Percentiles rank a stretch among this genome's conserved stretches.
Conservation (phyloP, 2,888 invertebrate genomes). For the Oligia fasciuncula region DNA sequence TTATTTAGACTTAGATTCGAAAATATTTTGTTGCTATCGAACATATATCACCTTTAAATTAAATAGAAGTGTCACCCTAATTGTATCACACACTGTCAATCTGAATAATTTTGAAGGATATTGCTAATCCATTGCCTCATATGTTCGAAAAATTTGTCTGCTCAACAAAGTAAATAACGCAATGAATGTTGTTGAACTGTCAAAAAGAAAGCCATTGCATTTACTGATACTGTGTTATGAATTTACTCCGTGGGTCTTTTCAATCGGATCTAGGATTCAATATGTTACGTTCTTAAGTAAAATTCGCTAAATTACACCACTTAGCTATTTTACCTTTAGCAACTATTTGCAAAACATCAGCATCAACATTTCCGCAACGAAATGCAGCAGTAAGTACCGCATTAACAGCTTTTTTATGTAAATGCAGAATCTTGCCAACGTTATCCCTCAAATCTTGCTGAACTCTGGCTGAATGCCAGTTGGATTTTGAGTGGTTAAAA, state of each 20-base stretch:
- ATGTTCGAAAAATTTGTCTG: not conserved
- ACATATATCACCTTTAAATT: not conserved
- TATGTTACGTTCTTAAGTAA: not conserved
- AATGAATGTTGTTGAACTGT: not conserved
- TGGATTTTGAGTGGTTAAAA: slow-evolving; percentile 72
- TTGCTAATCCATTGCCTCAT: not conserved
- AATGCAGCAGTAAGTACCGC: slow-evolving; percentile 66
- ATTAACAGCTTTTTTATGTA: slow-evolving; percentile 71
- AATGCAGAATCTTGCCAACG: slow-evolving; percentile 71
- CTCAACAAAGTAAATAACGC: not conserved
- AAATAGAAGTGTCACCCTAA: not conserved
- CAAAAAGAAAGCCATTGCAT: not conserved
- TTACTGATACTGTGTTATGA: too few species aligned
- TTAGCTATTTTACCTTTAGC: not conserved
- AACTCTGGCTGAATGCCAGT: slow-evolving; percentile 75
- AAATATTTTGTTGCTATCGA: not conserved
- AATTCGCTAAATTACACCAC: not conserved
- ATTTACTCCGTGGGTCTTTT: too few species aligned
- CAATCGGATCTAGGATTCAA: not conserved
- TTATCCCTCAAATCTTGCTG: slow-evolving; percentile 75
- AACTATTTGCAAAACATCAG: slow-evolving; percentile 20
- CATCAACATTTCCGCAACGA: slow-evolving; percentile 22
- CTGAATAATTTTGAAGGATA: not conserved
- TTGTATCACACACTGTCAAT: not conserved
- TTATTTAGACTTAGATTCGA: not conserved